Evolutionary conservation across 1,140 invertebrate species (phyloP).

Genomic region (Mactra quadrangularis): DNA sequence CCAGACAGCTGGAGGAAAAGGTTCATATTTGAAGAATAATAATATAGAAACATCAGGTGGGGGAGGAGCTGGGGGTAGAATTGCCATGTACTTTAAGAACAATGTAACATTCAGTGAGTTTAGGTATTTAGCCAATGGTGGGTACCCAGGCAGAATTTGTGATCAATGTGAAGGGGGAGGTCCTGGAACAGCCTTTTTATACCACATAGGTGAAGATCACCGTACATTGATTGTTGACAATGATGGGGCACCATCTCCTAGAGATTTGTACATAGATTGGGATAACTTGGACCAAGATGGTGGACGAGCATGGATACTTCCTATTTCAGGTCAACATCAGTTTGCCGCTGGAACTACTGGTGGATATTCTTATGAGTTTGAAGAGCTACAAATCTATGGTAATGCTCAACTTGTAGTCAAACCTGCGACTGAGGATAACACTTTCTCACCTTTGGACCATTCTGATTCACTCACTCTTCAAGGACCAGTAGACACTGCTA

Average conservation of each 20-base stretch:
- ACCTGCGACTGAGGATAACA: constrained; percentile 48
- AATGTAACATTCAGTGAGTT: constrained; percentile 77
- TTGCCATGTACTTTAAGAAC: constrained; percentile 72
- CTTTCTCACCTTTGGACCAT: constrained; percentile 8
- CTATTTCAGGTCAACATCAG: constrained; percentile 69
- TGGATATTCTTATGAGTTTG: constrained; percentile 69
- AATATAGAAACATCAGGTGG: constrained; percentile 56
- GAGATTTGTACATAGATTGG: constrained; percentile 72
- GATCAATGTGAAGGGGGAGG: constrained; percentile 68
- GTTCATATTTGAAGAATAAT: constrained; percentile 21
- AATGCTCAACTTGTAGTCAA: constrained; percentile 74
- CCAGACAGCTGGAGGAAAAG: constrained; percentile 67
- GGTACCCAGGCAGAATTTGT: constrained; percentile 61
- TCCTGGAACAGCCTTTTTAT: constrained; percentile 75
- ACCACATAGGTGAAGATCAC: constrained; percentile 71
- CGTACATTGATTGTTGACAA: constrained; percentile 76
- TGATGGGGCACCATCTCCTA: constrained; percentile 66
- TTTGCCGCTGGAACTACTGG: constrained; percentile 63
- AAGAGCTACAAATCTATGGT: constrained; percentile 77
- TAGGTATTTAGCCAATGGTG: constrained; percentile 73
- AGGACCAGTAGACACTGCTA: constrained; percentile 37
- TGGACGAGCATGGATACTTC: constrained; percentile 75
- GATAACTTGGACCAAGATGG: constrained; percentile 66
- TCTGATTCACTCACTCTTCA: constrained; percentile 9
- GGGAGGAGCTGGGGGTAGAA: constrained; percentile 73